These are phyloP conservation scores for Turritopsis rubra DNA, from an alignment of 30 jellyfish, hydroid and myxozoan species.

Conservation along the genomic window DNA sequence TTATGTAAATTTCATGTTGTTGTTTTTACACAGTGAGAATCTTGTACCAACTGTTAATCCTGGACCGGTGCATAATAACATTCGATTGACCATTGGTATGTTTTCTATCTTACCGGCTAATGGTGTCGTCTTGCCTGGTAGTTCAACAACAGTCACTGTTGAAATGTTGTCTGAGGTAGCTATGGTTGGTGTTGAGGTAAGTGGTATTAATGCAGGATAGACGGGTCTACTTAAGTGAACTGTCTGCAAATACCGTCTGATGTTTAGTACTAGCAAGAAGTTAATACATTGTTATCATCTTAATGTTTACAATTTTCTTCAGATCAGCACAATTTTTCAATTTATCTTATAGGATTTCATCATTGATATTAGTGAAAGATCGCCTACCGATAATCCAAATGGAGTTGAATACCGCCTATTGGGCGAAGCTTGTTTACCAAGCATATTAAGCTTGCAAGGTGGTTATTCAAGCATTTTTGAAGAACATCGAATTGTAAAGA, in stretches of 20 bases:
- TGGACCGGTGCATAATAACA: conserved; percentile 54
- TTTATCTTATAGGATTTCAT: conserved; percentile 50
- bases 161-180: conserved; percentile 87
- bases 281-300: too few relatives aligned
- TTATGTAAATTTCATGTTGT: too few relatives aligned
- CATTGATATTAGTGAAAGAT: conserved; percentile 73
- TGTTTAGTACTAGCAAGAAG: too few relatives aligned
- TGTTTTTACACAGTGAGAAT: too few relatives aligned
- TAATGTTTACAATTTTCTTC: background rate
- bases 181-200: conserved; percentile 59
- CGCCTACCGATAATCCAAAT: conserved; percentile 77
- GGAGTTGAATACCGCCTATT: conserved; percentile 68
- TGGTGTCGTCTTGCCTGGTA: conserved; percentile 72
- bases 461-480: conserved; percentile 64
- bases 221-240: too few relatives aligned
- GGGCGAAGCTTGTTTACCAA: conserved; percentile 86
- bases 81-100: conserved; percentile 68
- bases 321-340: background rate
- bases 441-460: conserved; percentile 54
- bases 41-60: conserved; percentile 34
- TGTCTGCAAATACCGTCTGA: too few relatives aligned
- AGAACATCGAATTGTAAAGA: conserved; percentile 86
- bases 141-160: conserved; percentile 54
- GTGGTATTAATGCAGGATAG: background rate
- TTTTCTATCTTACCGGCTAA: conserved; percentile 79